phyloP scores from a whole-genome alignment of 2,888 invertebrate species.

The Pristionchus maxplancki region DNA sequence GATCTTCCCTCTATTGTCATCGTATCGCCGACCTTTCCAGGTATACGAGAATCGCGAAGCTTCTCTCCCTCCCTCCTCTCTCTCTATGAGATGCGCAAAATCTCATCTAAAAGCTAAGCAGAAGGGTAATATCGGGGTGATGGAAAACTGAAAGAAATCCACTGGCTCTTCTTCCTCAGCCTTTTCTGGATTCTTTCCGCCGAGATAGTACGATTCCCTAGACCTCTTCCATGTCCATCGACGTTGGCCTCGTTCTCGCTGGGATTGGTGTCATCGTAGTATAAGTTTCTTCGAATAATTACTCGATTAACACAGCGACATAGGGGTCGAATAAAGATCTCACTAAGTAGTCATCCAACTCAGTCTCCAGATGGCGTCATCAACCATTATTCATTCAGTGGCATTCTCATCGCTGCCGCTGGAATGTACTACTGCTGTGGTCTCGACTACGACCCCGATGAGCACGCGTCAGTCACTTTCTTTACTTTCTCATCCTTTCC shows the following conservation, averaged over 20 bases:
- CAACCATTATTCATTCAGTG: background rate
- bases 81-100: background rate
- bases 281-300: too few species aligned
- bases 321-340: too few species aligned
- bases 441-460: background rate
- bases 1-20: background rate
- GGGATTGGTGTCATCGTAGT: background rate
- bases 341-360: too few species aligned
- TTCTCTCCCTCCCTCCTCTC: too few species aligned
- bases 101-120: background rate
- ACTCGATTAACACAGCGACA: too few species aligned
- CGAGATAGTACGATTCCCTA: background rate
- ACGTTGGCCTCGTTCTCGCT: background rate
- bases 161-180: background rate
- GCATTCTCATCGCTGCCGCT: background rate
- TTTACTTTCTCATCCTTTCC: too few species aligned
- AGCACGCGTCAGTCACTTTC: background rate
- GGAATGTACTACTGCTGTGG: conserved; percentile 17
- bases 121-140: background rate
- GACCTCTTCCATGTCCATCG: background rate
- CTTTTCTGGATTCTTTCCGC: background rate
- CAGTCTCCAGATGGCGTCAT: too few species aligned
- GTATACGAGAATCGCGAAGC: background rate
- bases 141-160: background rate
- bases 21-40: background rate